Conservation (phyloP, 2,888 invertebrate species). For the Dione juno region DNA sequence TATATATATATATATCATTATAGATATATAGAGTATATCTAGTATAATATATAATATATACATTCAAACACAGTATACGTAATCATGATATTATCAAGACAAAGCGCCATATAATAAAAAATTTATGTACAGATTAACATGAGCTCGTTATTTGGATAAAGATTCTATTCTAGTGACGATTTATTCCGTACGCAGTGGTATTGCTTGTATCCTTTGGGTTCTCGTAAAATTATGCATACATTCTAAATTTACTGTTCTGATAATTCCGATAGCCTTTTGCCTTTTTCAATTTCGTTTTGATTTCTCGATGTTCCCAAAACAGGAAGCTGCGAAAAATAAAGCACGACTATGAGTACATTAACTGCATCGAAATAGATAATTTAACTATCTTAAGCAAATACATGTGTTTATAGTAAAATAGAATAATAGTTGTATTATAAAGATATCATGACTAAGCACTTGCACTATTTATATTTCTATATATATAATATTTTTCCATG, state of each 20-base stretch:
- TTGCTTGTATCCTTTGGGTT: slow-evolving; percentile 19
- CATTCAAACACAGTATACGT: too few species aligned
- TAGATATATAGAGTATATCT: too few species aligned
- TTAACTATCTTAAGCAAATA: slow-evolving; percentile 4
- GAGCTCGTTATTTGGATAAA: slow-evolving; percentile 7
- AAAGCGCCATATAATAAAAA: background rate
- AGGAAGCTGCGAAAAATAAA: slow-evolving; percentile 56
- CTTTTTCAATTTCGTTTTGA: slow-evolving; percentile 41
- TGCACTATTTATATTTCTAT: slow-evolving; percentile 2
- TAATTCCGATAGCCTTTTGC: slow-evolving; percentile 34
- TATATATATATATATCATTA: too few species aligned
- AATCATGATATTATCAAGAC: slow-evolving; percentile 5
- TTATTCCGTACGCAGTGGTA: slow-evolving; percentile 32
- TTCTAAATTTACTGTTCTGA: slow-evolving; percentile 26
- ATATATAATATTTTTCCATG: background rate
- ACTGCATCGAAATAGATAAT: background rate
- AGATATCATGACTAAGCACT: background rate
- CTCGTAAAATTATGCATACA: slow-evolving; percentile 12
- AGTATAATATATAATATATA: too few species aligned
- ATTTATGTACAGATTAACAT: slow-evolving; percentile 3
- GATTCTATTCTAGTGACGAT: slow-evolving; percentile 18
- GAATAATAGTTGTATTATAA: background rate
- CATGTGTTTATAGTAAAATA: background rate
- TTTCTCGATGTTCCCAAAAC: slow-evolving; percentile 58
- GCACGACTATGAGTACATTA: background rate